phyloP scores from a whole-genome alignment of 2,888 invertebrate species.

The Euproctis similis region DNA sequence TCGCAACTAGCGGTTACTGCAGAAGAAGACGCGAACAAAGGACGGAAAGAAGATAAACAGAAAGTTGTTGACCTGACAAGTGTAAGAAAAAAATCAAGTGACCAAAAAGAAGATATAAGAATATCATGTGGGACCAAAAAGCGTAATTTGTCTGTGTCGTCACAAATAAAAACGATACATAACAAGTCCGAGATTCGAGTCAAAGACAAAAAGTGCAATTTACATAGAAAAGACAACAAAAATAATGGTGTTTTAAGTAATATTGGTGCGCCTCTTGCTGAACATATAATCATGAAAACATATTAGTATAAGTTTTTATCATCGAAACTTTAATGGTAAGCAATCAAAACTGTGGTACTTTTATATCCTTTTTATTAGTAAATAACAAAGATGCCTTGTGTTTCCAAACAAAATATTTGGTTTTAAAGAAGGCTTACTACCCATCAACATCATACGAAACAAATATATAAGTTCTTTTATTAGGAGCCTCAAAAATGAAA shows the following conservation, averaged over 20 bases:
- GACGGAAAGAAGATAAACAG: conserved; percentile 16
- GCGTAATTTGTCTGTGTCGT: conserved; percentile 50
- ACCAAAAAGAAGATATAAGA: conserved; percentile 32
- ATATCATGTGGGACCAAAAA: conserved; percentile 51
- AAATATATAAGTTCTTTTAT: too few species aligned
- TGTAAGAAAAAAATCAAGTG: conserved; percentile 22
- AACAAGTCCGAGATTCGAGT: conserved; percentile 64
- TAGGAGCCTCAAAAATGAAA: too few species aligned
- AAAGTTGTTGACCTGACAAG: conserved; percentile 23
- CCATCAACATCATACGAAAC: too few species aligned
- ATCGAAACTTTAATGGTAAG: conserved; percentile 3
- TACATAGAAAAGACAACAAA: conserved; percentile 51
- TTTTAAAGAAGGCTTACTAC: too few species aligned
- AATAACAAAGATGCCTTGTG: too few species aligned
- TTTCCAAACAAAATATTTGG: too few species aligned
- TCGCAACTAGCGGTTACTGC: conserved; percentile 43
- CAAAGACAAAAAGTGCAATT: conserved; percentile 55
- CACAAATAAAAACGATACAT: conserved; percentile 61
- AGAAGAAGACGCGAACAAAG: conserved; percentile 17
- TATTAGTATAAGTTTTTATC: conserved; percentile 39
- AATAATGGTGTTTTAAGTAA: conserved; percentile 46
- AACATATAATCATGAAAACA: conserved; percentile 62
- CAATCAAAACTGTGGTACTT: conserved; percentile 7
- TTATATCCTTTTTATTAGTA: too few species aligned
- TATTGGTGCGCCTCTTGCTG: conserved; percentile 47